These are phyloP conservation scores for Nerophis lumbriciformis DNA, from an alignment of 2,113 vertebrate genomes.

Conservation along the genomic window DNA sequence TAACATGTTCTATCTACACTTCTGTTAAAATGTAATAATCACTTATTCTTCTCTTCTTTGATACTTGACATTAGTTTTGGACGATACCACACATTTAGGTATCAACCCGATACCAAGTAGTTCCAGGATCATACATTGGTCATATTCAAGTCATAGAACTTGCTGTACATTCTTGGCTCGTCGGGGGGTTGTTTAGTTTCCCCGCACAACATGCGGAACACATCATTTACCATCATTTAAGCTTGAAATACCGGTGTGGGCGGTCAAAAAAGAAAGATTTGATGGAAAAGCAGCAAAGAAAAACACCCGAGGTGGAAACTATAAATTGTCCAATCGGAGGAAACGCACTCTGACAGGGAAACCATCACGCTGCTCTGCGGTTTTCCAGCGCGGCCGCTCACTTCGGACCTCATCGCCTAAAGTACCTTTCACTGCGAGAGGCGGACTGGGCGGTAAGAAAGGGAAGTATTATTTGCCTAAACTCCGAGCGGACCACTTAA, in stretches of 20 bases:
- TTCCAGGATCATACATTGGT: no score
- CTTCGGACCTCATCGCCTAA: constrained; percentile 53
- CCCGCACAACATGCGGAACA: constrained; percentile 54
- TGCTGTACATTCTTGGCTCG: no score
- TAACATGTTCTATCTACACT: no score
- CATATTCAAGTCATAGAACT: no score
- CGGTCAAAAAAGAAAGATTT: constrained; percentile 48
- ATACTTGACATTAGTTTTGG: no score
- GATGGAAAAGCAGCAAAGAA: constrained; percentile 42
- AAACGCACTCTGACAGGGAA: constrained; percentile 59
- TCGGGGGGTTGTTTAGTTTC: constrained; percentile 55
- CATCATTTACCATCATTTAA: constrained; percentile 66
- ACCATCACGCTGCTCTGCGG: constrained; percentile 51
- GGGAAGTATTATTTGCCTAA: constrained; percentile 66
- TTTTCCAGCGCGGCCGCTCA: constrained; percentile 50
- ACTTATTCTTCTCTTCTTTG: no score
- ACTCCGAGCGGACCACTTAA: constrained; percentile 69
- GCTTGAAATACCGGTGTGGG: constrained; percentile 59
- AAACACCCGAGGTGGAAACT: constrained; percentile 51
- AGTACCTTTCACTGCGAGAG: constrained; percentile 49
- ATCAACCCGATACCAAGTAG: no score
- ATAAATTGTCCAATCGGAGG: constrained; percentile 59
- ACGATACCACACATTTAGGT: no score
- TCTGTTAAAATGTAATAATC: no score
- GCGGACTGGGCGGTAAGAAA: constrained; percentile 48